Conservation (phyloP, 1,140 invertebrate species). For the Carposina sasakii region DNA sequence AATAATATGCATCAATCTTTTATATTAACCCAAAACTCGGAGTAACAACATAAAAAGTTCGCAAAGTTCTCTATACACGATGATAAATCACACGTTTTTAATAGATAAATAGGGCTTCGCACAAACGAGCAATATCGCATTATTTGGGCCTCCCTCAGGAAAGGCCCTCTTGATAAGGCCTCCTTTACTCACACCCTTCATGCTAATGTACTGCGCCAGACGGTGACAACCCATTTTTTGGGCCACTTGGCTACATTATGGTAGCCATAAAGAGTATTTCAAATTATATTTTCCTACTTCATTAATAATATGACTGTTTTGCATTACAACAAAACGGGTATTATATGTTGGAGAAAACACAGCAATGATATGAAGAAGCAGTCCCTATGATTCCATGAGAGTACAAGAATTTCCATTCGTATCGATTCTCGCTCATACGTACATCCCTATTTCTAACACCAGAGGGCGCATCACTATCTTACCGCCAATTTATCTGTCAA, state of each 20-base stretch:
- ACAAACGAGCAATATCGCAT: conserved; percentile 71
- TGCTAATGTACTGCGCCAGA: conserved; percentile 69
- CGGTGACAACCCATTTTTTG: conserved; percentile 72
- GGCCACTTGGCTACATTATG: conserved; percentile 70
- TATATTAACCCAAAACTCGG: conserved; percentile 49
- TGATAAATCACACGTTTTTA: conserved; percentile 68
- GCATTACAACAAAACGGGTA: conserved; percentile 23
- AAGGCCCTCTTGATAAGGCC: conserved; percentile 69
- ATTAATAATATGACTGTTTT: conserved; percentile 45
- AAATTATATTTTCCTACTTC: conserved; percentile 67
- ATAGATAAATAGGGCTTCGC: conserved; percentile 71
- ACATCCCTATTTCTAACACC: too few relatives aligned
- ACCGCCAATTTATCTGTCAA: too few relatives aligned
- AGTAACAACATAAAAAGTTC: conserved; percentile 66
- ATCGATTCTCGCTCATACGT: too few relatives aligned
- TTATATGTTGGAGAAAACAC: too few relatives aligned
- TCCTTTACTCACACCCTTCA: conserved; percentile 66
- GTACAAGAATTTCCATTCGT: too few relatives aligned
- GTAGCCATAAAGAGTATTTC: conserved; percentile 66
- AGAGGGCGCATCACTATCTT: too few relatives aligned
- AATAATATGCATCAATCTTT: conserved; percentile 60
- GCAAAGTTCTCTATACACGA: conserved; percentile 59
- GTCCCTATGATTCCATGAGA: too few relatives aligned
- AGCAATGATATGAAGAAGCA: too few relatives aligned
- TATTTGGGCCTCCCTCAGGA: conserved; percentile 70